Conservation (phyloP, 2,888 invertebrate species). For the Crossocerus cetratus region DNA sequence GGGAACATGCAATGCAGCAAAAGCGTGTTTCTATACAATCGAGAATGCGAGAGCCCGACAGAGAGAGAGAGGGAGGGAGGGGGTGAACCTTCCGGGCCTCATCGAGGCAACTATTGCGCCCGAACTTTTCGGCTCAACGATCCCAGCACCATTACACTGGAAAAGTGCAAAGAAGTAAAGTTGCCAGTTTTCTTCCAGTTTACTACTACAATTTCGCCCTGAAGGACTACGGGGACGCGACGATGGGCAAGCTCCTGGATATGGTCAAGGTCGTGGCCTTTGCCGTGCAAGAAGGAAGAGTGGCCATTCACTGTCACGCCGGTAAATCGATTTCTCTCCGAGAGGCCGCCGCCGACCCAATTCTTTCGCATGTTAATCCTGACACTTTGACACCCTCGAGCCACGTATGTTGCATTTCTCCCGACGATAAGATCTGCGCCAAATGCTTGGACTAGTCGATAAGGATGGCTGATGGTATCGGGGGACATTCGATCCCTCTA, state of each 20-base stretch:
- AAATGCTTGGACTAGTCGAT: neutral
- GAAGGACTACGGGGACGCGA: constrained; percentile 91
- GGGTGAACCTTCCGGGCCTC: constrained; percentile 32
- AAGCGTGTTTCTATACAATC: constrained; percentile 52
- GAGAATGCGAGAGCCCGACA: too few relatives aligned
- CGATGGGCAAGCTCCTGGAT: constrained; percentile 86
- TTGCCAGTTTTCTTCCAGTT: constrained; percentile 81
- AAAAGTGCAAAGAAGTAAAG: too few relatives aligned
- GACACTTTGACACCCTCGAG: too few relatives aligned
- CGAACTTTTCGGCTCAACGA: neutral
- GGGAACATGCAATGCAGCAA: constrained; percentile 71
- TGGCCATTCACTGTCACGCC: constrained; percentile 93
- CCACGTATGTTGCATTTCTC: too few relatives aligned
- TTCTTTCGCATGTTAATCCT: constrained; percentile 6
- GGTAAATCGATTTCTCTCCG: constrained; percentile 77
- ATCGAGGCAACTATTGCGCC: too few relatives aligned
- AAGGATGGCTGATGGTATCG: constrained; percentile 13
- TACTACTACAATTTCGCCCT: constrained; percentile 94
- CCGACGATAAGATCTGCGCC: too few relatives aligned
- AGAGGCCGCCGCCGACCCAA: constrained; percentile 15
- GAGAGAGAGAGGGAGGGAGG: too few relatives aligned
- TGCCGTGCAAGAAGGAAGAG: constrained; percentile 88
- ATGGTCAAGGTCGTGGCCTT: constrained; percentile 95
- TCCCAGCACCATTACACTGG: too few relatives aligned
- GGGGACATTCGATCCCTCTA: constrained; percentile 7